Evolutionary conservation across 2,888 invertebrate species (phyloP).

Genomic region (Campaea margaritaria): DNA sequence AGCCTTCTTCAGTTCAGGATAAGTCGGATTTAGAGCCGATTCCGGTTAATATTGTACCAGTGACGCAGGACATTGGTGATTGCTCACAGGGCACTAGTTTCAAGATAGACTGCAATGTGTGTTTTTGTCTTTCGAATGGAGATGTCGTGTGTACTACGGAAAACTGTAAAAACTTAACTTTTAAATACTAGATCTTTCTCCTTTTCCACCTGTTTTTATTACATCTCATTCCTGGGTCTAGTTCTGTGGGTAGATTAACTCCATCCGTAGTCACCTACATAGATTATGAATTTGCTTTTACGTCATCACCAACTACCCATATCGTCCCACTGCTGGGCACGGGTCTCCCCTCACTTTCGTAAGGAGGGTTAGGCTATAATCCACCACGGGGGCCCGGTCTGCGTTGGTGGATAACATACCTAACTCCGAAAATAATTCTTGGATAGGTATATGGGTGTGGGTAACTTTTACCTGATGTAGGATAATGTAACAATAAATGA

Average conservation of each 20-base stretch:
- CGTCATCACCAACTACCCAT: no score
- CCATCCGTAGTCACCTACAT: no score
- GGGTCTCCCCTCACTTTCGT: no score
- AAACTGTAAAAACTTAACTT: slow-evolving; percentile 48
- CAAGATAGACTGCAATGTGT: slow-evolving; percentile 68
- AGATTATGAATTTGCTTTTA: no score
- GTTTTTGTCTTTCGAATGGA: slow-evolving; percentile 68
- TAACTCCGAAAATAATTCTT: no score
- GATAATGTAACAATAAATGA: background rate
- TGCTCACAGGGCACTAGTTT: slow-evolving; percentile 66
- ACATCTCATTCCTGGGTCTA: background rate
- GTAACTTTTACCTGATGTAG: background rate
- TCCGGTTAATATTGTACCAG: slow-evolving; percentile 61
- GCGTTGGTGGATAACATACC: no score
- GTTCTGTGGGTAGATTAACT: no score
- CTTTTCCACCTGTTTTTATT: slow-evolving; percentile 1
- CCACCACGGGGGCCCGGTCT: no score
- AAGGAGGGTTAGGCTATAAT: no score
- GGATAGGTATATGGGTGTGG: no score
- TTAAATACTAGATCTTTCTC: background rate
- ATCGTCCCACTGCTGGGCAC: no score
- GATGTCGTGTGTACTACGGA: slow-evolving; percentile 69
- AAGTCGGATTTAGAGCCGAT: slow-evolving; percentile 34
- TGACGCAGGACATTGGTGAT: slow-evolving; percentile 47
- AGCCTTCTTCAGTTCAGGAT: background rate